Percentiles rank a stretch among this genome's conserved stretches.
These are phyloP conservation scores for Drepana falcataria DNA, from an alignment of 2,888 invertebrate genomes.

Conservation along the genomic window DNA sequence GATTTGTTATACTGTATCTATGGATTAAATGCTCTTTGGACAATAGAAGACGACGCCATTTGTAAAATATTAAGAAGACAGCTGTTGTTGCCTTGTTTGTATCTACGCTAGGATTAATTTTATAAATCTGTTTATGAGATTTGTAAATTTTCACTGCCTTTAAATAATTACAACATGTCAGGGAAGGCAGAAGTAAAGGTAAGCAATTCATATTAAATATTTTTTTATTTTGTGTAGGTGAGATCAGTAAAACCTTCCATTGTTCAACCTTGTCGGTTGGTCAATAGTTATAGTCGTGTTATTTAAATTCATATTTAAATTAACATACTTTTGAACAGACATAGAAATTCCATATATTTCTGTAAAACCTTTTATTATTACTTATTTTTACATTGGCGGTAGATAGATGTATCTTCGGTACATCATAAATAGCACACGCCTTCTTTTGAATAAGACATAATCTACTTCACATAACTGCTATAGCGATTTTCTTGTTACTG, in stretches of 20 bases:
- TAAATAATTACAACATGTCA: conserved; percentile 37
- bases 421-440: no score
- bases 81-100: conserved; percentile 6
- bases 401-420: no score
- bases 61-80: conserved; percentile 12
- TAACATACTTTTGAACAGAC: neutral
- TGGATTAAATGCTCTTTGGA: no score
- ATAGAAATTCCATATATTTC: no score
- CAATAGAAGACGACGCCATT: conserved; percentile 13
- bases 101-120: neutral
- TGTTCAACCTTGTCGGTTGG: conserved; percentile 56
- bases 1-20: no score
- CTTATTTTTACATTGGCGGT: no score
- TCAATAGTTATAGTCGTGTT: conserved; percentile 31
- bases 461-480: no score
- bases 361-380: no score
- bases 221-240: conserved; percentile 5
- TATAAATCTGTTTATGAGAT: no score
- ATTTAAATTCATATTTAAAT: neutral
- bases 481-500: no score
- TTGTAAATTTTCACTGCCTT: neutral
- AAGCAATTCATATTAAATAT: conserved; percentile 21
- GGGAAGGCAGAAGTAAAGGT: conserved; percentile 59
- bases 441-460: no score
- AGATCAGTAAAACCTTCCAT: conserved; percentile 37